These are phyloP conservation scores for Acanthopleura granulata DNA, from an alignment of 2,888 invertebrate species.

Conservation along the genomic window DNA sequence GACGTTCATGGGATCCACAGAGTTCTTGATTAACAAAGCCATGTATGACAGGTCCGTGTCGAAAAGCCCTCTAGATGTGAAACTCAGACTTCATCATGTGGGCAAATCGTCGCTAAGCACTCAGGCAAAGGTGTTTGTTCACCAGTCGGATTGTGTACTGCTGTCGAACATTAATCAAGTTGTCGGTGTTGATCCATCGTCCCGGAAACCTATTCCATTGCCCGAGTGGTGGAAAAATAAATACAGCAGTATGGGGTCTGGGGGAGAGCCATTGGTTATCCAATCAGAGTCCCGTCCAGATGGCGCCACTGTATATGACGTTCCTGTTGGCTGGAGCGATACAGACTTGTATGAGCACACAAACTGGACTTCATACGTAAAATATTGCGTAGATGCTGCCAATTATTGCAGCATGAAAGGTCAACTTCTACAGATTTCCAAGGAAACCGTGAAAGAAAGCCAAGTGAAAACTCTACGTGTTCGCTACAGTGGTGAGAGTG, in stretches of 20 bases:
- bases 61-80: constrained; percentile 23
- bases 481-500: constrained; percentile 53
- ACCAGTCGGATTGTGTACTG: constrained; percentile 18
- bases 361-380: constrained; percentile 35
- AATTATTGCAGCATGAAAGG: constrained; percentile 30
- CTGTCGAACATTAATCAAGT: constrained; percentile 48
- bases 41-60: constrained; percentile 24
- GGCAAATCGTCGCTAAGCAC: constrained; percentile 33
- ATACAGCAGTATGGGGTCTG: constrained; percentile 38
- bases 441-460: constrained; percentile 36
- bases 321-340: constrained; percentile 36
- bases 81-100: constrained; percentile 33
- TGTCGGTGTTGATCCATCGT: constrained; percentile 50
- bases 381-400: constrained; percentile 37
- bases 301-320: constrained; percentile 24
- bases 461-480: constrained; percentile 49
- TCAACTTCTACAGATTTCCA: constrained; percentile 32
- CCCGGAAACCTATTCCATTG: constrained; percentile 50
- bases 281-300: constrained; percentile 39
- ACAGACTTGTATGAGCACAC: constrained; percentile 35
- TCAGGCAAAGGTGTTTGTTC: constrained; percentile 18
- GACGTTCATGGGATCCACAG: constrained; percentile 36
- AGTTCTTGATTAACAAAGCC: constrained; percentile 21
- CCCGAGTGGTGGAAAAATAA: constrained; percentile 62
- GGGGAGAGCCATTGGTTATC: constrained; percentile 39